Conservation (phyloP, 2,113 vertebrate species). For the Felis chaus region DNA sequence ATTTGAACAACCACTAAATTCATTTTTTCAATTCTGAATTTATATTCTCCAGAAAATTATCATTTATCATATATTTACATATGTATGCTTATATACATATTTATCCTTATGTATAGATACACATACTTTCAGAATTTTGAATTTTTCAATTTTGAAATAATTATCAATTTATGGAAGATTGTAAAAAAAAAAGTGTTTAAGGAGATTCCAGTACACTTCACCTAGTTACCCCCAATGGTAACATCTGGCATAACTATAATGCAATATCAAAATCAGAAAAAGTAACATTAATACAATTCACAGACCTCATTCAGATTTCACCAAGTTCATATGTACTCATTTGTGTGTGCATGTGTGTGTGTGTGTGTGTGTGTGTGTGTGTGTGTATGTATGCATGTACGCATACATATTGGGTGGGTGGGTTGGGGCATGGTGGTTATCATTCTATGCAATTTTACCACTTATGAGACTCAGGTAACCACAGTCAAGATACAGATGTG, state of each 20-base stretch:
- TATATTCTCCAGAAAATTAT: not conserved
- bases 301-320: not conserved
- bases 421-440: not conserved
- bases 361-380: not conserved
- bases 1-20: not conserved
- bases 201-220: not conserved
- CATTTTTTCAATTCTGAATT: not conserved
- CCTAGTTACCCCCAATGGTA: too few relatives aligned
- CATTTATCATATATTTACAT: not conserved
- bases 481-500: not conserved
- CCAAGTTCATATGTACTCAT: not conserved
- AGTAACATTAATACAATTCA: not conserved
- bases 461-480: too few relatives aligned
- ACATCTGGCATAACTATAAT: not conserved
- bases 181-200: not conserved
- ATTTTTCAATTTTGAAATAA: not conserved
- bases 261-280: not conserved
- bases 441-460: not conserved
- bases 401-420: fast-evolving
- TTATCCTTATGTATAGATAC: not conserved
- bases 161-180: not conserved
- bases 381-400: not conserved
- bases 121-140: not conserved
- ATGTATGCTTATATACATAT: not conserved
- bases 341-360: fast-evolving